A percentile compares a stretch with the other conserved stretches of the same genome.
Conservation (phyloP, 2,113 vertebrate species). For the Hyla sarda region DNA sequence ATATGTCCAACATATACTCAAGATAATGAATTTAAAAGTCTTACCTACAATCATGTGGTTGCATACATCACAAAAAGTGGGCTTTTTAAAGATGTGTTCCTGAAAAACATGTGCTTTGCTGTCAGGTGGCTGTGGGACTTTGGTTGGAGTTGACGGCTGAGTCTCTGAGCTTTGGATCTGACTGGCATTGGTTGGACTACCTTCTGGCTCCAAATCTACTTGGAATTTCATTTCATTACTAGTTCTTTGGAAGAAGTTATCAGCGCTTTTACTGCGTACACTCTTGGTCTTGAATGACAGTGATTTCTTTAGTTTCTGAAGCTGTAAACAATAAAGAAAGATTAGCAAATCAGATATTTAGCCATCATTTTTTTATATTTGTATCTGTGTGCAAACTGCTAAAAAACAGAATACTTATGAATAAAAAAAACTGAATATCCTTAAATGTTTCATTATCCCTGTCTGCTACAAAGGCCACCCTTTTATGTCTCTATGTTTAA, state of each 20-base stretch:
- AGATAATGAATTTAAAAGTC: conserved; percentile 52
- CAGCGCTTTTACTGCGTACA: conserved; percentile 95
- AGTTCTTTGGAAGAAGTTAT: conserved; percentile 93
- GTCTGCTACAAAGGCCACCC: background rate
- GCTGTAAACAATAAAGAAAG: conserved; percentile 71
- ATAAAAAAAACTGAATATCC: background rate
- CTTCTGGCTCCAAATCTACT: conserved; percentile 80
- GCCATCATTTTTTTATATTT: background rate
- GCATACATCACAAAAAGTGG: conserved; percentile 97
- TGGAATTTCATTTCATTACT: conserved; percentile 83
- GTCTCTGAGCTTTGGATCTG: conserved; percentile 79
- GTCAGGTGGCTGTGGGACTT: conserved; percentile 78
- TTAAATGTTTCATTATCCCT: background rate
- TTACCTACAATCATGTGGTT: conserved; percentile 99
- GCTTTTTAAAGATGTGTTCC: conserved; percentile 98
- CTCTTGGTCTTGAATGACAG: conserved; percentile 98
- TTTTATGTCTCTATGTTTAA: background rate
- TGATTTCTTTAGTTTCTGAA: conserved; percentile 95
- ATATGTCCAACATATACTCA: no score
- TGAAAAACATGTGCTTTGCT: conserved; percentile 88
- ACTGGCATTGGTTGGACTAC: conserved; percentile 81
- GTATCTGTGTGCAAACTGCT: background rate
- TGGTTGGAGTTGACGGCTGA: conserved; percentile 79
- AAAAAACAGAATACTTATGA: background rate
- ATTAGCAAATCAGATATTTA: background rate